phyloP scores from a whole-genome alignment of 2,888 invertebrate species.

The Mycalesis mineus region DNA sequence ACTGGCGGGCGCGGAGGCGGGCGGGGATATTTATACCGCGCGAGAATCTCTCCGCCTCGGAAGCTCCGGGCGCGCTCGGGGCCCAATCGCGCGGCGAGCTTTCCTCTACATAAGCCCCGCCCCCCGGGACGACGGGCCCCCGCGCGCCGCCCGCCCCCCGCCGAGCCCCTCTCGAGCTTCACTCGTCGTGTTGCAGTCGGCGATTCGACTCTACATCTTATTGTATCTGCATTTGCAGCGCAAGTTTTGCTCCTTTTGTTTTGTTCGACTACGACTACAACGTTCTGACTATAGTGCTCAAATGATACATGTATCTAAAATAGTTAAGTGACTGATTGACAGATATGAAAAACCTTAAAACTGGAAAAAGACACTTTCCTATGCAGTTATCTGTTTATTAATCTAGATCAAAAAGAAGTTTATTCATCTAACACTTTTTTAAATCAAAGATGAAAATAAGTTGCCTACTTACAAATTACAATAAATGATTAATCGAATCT shows the following conservation, averaged over 20 bases:
- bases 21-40: slow-evolving; percentile 54
- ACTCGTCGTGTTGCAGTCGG: slow-evolving; percentile 30
- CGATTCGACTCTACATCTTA: slow-evolving; percentile 29
- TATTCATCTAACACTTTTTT: too few relatives aligned
- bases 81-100: slow-evolving; percentile 57
- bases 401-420: too few relatives aligned
- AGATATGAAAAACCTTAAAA: too few relatives aligned
- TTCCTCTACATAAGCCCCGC: slow-evolving; percentile 60
- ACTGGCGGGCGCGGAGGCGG: slow-evolving; percentile 72
- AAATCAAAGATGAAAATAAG: too few relatives aligned
- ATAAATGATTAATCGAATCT: too few relatives aligned
- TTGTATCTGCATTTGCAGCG: slow-evolving; percentile 14
- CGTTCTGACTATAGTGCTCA: too few relatives aligned
- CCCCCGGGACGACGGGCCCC: slow-evolving; percentile 44
- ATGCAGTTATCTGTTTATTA: too few relatives aligned
- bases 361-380: too few relatives aligned
- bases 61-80: slow-evolving; percentile 39
- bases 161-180: slow-evolving; percentile 23
- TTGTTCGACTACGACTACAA: background rate
- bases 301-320: slow-evolving; percentile 35
- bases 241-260: slow-evolving; percentile 18
- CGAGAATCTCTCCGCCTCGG: slow-evolving; percentile 47
- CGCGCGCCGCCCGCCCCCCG: slow-evolving; percentile 23
- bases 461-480: too few relatives aligned
- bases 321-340: too few relatives aligned